phyloP scores from a whole-genome alignment of 2,113 vertebrate species.

The Amblyopsis rosae region DNA sequence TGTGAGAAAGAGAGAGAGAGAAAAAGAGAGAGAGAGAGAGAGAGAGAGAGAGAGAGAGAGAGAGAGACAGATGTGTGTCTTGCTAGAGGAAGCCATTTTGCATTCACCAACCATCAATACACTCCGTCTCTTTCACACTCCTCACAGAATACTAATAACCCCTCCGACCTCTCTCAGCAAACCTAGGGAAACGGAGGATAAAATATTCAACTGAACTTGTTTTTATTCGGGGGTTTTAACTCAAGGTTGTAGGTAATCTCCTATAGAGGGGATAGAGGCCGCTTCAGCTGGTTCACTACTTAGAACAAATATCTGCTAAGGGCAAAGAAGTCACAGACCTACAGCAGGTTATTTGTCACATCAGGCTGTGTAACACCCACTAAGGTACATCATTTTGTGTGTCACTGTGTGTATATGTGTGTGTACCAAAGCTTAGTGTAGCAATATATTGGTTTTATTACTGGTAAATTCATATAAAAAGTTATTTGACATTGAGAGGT shows the following conservation, averaged over 20 bases:
- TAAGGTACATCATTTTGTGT: conserved; percentile 4
- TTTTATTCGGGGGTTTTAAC: conserved; percentile 15
- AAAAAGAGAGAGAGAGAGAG: not conserved
- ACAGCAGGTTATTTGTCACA: conserved; percentile 2
- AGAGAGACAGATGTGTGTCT: not conserved
- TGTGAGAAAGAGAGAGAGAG: not conserved
- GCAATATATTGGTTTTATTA: too few relatives aligned
- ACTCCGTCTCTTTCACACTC: not conserved
- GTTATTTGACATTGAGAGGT: too few relatives aligned
- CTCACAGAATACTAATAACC: conserved; percentile 41
- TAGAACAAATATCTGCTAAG: conserved; percentile 12
- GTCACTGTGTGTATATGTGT: not conserved
- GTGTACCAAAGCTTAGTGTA: not conserved
- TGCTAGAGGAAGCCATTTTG: conserved; percentile 24
- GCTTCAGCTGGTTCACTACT: conserved; percentile 24
- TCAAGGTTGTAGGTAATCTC: conserved; percentile 34
- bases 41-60: not conserved
- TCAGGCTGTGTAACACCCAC: conserved; percentile 15
- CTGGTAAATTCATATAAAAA: too few relatives aligned
- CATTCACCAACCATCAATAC: conserved; percentile 22
- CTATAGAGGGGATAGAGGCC: conserved; percentile 3
- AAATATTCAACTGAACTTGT: conserved; percentile 33
- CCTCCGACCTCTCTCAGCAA: not conserved
- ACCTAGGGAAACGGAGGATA: conserved; percentile 2
- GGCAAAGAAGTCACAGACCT: conserved; percentile 7